Base-by-base conservation (phyloP, 2,797 vertebrate species). In the Acanthis flammea region DNA sequence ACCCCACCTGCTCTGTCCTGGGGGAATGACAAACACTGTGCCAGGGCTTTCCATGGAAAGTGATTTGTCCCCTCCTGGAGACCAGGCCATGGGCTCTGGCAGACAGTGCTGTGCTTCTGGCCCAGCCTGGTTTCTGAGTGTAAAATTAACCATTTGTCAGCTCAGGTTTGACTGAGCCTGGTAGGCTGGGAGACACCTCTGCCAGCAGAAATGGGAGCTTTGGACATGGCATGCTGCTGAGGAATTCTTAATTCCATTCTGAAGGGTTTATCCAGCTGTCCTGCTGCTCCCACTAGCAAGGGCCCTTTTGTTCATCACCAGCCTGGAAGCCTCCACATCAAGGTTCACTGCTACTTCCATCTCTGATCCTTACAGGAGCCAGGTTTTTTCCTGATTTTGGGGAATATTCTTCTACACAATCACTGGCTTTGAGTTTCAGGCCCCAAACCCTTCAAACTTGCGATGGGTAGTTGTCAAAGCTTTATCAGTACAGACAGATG, bases 381-480 rank as follows among this genome's bases (percentile, higher is more conserved):
- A 18, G 55, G 10, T 25, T 57, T 57, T 57, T 35, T 6, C 33
- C 55, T 57, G 12, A 12, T 57, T 57, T 35, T 35, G 33, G 10
- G 5, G 12, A 73, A 7, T 7, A 25, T 31, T 60, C 4, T 4
- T 39, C 54, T 31, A 8, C 4, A 47, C 33, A 42, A 31, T 27
- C 24, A 23, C 12, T 21, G 4, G 1, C 10, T 39, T 24, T 18
- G 51, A 70, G 44, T 48, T 77, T 21, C 44, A 67, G 44, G 31
- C 15, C 11, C 47, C 61, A 55, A 31, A 44, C 12, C 9, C 37
- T 31, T 73, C 19, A 47, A 57, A 44, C 25, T 60, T 37, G 23
- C 84, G 37, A 27, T 0, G 0, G 1, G 24, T 7, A 57, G 33
- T 4, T 57, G 19, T 33, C 17, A 66, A 55, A 51, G 11, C 17